Percentiles rank a stretch among this genome's conserved stretches.
Evolutionary conservation across 2,797 vertebrate species (phyloP).

Genomic region (Austrolebias charrua): DNA sequence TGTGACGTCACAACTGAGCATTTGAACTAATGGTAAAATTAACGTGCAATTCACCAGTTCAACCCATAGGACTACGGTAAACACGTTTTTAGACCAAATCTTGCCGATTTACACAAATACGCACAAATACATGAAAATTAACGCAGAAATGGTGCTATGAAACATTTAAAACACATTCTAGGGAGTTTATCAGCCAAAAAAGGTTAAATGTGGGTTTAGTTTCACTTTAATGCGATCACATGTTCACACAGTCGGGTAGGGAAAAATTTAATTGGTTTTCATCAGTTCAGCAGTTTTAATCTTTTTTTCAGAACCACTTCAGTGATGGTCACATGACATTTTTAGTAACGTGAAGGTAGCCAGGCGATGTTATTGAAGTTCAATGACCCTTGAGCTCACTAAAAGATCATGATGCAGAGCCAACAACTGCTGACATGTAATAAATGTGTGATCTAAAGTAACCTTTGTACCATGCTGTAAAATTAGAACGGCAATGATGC

Average conservation of each 20-base stretch:
- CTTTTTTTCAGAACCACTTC: constrained; percentile 7
- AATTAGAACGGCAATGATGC: constrained; percentile 33
- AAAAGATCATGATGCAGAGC: constrained; percentile 23
- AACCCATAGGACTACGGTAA: no score
- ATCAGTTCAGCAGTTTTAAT: not conserved
- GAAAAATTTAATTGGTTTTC: constrained; percentile 2
- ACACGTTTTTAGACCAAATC: no score
- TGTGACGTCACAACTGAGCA: no score
- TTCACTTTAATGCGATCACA: constrained; percentile 8
- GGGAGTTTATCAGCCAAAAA: no score
- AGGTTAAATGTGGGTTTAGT: no score
- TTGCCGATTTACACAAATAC: no score
- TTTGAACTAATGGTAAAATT: no score
- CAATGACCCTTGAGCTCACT: constrained; percentile 45
- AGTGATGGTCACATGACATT: constrained; percentile 28
- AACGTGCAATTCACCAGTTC: no score
- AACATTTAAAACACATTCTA: no score
- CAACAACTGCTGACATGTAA: constrained; percentile 57
- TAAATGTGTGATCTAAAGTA: constrained; percentile 58
- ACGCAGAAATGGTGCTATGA: no score
- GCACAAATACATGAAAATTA: no score
- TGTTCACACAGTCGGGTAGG: not conserved
- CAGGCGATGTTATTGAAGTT: constrained; percentile 43
- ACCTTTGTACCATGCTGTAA: constrained; percentile 49
- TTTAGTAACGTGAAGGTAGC: constrained; percentile 31